These are phyloP conservation scores for Aplysia californica DNA, from an alignment of 1,140 invertebrate species.

Conservation along the genomic window DNA sequence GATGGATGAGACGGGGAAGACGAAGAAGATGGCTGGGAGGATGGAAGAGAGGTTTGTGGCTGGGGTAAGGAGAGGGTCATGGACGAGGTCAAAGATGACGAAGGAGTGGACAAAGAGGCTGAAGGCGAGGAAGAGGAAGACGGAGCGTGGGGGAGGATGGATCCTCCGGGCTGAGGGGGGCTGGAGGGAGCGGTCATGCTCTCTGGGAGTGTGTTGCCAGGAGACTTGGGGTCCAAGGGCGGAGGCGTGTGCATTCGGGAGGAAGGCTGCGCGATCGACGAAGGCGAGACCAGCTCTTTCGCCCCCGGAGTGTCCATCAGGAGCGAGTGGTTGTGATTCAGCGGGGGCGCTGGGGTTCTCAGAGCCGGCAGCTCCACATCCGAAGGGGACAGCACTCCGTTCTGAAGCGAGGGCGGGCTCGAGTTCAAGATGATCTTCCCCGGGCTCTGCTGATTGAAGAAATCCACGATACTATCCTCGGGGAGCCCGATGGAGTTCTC, in stretches of 20 bases:
- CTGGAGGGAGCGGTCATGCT: background rate
- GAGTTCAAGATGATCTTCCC: constrained; percentile 21
- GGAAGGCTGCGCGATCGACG: background rate
- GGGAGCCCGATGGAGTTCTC: constrained; percentile 28
- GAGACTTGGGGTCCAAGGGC: background rate
- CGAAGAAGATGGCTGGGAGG: background rate
- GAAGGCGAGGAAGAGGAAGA: background rate
- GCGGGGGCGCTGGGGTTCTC: constrained; percentile 15
- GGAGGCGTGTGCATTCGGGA: constrained; percentile 8
- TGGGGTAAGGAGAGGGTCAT: background rate
- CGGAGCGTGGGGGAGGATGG: background rate
- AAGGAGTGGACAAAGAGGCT: background rate
- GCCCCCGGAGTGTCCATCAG: background rate
- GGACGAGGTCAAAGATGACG: background rate
- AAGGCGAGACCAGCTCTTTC: background rate
- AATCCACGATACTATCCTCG: constrained; percentile 10
- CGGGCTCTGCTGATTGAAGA: constrained; percentile 25
- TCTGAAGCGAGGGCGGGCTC: constrained; percentile 18
- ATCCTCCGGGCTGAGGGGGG: background rate
- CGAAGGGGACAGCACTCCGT: constrained; percentile 19
- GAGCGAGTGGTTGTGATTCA: constrained; percentile 7
- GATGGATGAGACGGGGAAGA: background rate
- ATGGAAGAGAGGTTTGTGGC: background rate
- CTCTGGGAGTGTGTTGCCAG: background rate
- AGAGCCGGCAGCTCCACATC: constrained; percentile 28